Conservation (phyloP, 1,140 invertebrate species). For the Diabrotica undecimpunctata region DNA sequence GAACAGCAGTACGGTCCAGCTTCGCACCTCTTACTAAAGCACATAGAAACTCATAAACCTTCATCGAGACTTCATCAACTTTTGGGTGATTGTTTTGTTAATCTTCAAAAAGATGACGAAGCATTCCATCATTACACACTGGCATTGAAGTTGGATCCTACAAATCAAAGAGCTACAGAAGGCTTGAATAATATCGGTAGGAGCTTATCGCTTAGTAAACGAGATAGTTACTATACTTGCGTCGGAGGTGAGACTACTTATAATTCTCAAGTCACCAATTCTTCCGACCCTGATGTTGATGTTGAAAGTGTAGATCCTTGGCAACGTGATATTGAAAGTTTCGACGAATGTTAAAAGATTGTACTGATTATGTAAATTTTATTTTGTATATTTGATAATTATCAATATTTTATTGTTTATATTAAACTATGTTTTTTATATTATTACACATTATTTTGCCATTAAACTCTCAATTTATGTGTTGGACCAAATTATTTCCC, state of each 20-base stretch:
- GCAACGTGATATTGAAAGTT: conserved; percentile 34
- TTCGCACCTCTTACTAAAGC: conserved; percentile 57
- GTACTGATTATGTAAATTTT: background rate
- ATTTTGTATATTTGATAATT: background rate
- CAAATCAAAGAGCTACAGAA: conserved; percentile 64
- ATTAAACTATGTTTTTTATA: conserved; percentile 1
- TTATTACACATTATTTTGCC: background rate
- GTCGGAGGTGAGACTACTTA: conserved; percentile 42
- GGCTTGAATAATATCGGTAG: conserved; percentile 64
- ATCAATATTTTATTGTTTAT: background rate
- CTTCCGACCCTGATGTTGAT: conserved; percentile 39
- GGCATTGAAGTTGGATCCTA: conserved; percentile 68
- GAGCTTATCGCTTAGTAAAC: conserved; percentile 51
- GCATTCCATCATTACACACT: conserved; percentile 69
- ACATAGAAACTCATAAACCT: conserved; percentile 57
- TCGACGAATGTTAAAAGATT: conserved; percentile 19
- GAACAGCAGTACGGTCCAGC: conserved; percentile 59
- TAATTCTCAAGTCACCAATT: conserved; percentile 35
- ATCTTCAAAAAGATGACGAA: conserved; percentile 61
- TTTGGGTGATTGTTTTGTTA: conserved; percentile 60
- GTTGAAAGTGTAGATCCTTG: conserved; percentile 38
- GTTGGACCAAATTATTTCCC: too few relatives aligned
- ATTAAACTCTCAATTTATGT: too few relatives aligned
- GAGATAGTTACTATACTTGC: conserved; percentile 54
- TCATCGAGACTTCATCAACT: conserved; percentile 66